Conservation (phyloP, 2,113 vertebrate genomes). For the Xyrauchen texanus region DNA sequence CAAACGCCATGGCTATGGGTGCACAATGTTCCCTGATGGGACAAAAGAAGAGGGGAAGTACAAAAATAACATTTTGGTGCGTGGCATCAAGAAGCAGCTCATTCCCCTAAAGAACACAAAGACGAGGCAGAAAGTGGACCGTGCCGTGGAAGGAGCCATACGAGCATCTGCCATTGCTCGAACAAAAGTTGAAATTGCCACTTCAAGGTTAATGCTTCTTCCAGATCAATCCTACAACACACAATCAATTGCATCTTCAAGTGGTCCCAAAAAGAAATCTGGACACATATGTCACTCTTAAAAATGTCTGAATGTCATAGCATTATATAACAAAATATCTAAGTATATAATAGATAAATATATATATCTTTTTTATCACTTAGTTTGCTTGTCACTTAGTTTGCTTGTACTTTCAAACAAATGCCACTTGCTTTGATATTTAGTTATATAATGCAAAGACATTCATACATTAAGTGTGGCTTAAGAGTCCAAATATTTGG, state of each 20-base stretch:
- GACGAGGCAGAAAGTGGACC: conserved; percentile 94
- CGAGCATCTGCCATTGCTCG: conserved; percentile 89
- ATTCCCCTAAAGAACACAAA: conserved; percentile 92
- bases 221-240: neutral
- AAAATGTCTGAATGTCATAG: too few relatives aligned
- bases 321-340: too few relatives aligned
- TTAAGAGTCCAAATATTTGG: too few relatives aligned
- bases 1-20: conserved; percentile 92
- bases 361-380: too few relatives aligned
- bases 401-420: too few relatives aligned
- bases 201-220: conserved; percentile 82
- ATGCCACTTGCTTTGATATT: too few relatives aligned
- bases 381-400: too few relatives aligned
- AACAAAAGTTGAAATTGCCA: conserved; percentile 97
- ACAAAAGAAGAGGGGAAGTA: conserved; percentile 94
- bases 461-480: too few relatives aligned
- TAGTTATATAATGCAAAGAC: too few relatives aligned
- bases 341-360: too few relatives aligned
- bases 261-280: too few relatives aligned
- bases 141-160: conserved; percentile 89
- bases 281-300: too few relatives aligned
- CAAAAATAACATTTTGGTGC: conserved; percentile 92
- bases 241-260: neutral
- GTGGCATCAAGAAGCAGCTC: conserved; percentile 90
- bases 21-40: conserved; percentile 91